Evolutionary conservation across 2,113 vertebrate genomes (phyloP), one percentile per base, ranked within the genome.

Genomic region (Zapus hudsonius): DNA sequence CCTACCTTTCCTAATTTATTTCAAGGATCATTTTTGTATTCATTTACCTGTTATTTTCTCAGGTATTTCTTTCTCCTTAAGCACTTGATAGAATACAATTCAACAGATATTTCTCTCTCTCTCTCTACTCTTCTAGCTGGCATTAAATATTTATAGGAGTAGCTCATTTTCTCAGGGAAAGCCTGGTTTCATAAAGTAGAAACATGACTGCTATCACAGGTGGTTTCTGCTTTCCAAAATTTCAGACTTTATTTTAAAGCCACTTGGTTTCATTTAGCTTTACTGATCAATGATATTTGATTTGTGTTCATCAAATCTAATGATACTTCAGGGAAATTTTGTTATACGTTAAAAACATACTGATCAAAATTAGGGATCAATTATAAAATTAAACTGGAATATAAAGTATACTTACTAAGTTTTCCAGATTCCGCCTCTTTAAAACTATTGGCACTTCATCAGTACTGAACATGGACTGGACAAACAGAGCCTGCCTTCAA

Each of bases 81-180:
- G 88, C 12, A 84, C 89, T 94, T 91, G 31, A 47, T 42, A 72
- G 33, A n/a, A 22, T 79, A 11, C 13, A 55, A 78, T 90, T 90
- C 47, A 80, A 61, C 6, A 86, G 38, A 66, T 44, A 80, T 55
- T 92, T 87, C 31, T 81, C 83, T 17, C 84, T 78, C n/a, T n/a
- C n/a, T 27, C 11, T 13, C 31, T 93, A 22, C 0, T 44, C 15
- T 91, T 84, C 40, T 84, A 13, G 15, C 57, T 10, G 84, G 25
- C 25, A 74, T 95, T 78, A 81, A 94, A 59, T 73, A 84, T 91
- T 82, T 89, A 31, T 70, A 64, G 87, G 15, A 20, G 69, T 55
- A 74, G 17, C 47, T 92, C 36, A 80, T 7, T 79, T 7, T 85
- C 73, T 90, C 81, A 89, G 47, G 36, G 31, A 83, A 89, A 87